Evolutionary conservation across 2,113 vertebrate species (phyloP), one percentile per base, ranked within the genome.

Genomic region (Mola mola): DNA sequence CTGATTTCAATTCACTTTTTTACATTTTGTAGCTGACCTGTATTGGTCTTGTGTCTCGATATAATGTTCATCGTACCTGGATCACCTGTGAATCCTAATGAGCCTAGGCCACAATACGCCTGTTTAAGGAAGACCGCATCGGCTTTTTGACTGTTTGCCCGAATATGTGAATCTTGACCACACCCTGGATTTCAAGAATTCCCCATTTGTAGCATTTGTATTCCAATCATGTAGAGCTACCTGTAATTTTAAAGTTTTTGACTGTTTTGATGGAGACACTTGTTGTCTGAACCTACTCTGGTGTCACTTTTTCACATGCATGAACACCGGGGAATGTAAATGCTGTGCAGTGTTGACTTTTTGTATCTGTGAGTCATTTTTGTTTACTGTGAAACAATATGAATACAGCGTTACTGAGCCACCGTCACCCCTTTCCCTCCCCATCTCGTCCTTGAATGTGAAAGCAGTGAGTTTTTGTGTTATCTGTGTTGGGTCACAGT

Each of bases 391-490:
- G 71, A 83, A 61, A n/a, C 69, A 17, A 52, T 41, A 33, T 73
- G 61, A 57, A 71, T 65, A 50, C 42, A 31, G 24, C 62, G 43
- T 72, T 34, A 3, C 41, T 48, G 43, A 64, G 72, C 66, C 72
- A 64, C 29, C 44, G 16, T 63, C 41, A 28, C 61, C 15, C 61
- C 11, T 52, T 31, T 58, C n/a, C 53, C 42, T 15, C 24, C 15
- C 34, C 61, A 15, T 70, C 34, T 67, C 43, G 53, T 65, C 22
- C 36, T 33, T 59, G 48, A 50, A 68, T 78, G 22, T 78, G 48
- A 80, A 90, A 88, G 74, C 71, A 83, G 61, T 81, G 64, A 25
- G 15, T 26, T 24, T 62, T 77, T 74, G 28, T 34, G 48, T 17
- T 19, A 61, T 20, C 2, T 24, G n/a, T 42, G 20, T 1, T 63